Evolutionary conservation across 1,140 invertebrate genomes (phyloP).

Genomic region (Triops longicaudatus): DNA sequence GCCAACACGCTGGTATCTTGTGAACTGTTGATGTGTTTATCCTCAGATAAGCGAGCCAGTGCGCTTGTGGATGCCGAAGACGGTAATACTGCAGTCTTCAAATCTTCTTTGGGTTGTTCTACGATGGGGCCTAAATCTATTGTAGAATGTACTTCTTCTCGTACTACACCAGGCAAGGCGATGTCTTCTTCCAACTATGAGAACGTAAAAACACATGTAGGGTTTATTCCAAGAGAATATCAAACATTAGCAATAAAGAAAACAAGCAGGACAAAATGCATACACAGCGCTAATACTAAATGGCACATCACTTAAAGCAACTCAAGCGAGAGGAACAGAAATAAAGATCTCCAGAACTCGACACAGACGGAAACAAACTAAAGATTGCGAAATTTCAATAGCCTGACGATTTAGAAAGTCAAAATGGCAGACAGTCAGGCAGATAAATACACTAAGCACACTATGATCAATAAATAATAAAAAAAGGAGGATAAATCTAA

Average conservation of each 20-base stretch:
- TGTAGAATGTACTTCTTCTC: background rate
- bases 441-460: too few species aligned
- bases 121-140: background rate
- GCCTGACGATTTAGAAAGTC: too few species aligned
- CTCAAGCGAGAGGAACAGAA: too few species aligned
- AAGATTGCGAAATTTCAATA: too few species aligned
- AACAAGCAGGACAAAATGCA: background rate
- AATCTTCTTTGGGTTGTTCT: slow-evolving; percentile 10
- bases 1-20: background rate
- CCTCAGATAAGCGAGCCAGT: slow-evolving; percentile 3
- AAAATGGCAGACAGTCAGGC: background rate
- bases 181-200: background rate
- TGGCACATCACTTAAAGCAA: too few species aligned
- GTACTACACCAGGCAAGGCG: background rate
- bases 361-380: too few species aligned
- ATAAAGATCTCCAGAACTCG: too few species aligned
- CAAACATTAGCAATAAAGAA: too few species aligned
- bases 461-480: too few species aligned
- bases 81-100: slow-evolving; percentile 21
- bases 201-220: background rate
- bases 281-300: background rate
- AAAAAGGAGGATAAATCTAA: slow-evolving; percentile 6
- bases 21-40: background rate
- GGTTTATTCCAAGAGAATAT: background rate
- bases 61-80: slow-evolving; percentile 20